Evolutionary conservation across 2,888 invertebrate species (phyloP).

Genomic region (Laspeyria flexula): DNA sequence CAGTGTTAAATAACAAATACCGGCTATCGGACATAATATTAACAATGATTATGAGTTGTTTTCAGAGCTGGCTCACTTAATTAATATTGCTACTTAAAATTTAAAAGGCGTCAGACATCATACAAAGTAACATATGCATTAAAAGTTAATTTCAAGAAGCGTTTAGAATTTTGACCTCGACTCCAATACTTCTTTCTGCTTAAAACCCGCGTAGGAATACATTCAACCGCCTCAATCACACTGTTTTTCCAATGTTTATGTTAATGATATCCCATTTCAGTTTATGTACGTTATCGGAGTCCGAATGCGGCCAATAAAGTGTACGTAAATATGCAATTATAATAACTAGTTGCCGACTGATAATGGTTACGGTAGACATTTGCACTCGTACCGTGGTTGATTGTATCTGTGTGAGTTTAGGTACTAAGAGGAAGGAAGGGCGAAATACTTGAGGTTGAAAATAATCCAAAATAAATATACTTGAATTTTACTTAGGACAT

Average conservation of each 20-base stretch:
- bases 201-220: conserved; percentile 1
- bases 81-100: no score
- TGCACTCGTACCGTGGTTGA: conserved; percentile 13
- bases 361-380: conserved; percentile 26
- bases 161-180: background rate
- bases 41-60: no score
- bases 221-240: conserved; percentile 20
- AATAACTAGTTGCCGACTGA: conserved; percentile 32
- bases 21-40: no score
- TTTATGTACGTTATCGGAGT: conserved; percentile 41
- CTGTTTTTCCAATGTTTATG: conserved; percentile 38
- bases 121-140: no score
- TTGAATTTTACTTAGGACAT: no score
- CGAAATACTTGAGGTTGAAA: background rate
- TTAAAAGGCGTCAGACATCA: no score
- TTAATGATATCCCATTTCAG: conserved; percentile 39
- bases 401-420: conserved; percentile 25
- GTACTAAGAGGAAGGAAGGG: background rate
- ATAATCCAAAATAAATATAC: no score
- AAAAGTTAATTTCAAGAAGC: no score
- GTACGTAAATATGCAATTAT: conserved; percentile 44
- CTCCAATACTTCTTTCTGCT: background rate
- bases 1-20: no score
- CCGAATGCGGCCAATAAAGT: conserved; percentile 40
- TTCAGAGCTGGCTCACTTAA: no score